Base-by-base conservation (phyloP, 1,140 invertebrate genomes). In the Cylas formicarius region DNA sequence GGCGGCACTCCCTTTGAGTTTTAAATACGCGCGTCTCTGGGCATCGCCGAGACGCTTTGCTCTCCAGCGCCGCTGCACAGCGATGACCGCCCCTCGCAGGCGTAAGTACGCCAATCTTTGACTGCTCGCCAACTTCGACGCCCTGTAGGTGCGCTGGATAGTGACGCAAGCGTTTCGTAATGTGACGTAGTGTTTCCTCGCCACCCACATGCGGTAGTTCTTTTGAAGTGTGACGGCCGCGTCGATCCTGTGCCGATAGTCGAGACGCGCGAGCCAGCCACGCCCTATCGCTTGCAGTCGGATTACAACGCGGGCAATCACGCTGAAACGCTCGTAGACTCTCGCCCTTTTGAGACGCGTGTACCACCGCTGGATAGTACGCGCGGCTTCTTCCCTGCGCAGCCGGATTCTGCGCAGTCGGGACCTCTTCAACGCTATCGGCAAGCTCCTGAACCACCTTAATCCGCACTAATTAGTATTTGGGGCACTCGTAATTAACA, bases 401-500 rank as follows among this genome's bases (percentile, higher is more conserved):
- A 53, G 39, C 5, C 56, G 55, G 34, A 66, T 48, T 50, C 57
- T 69, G 23, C 70, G 54, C 16, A 72, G 64, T 20, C 72, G 64
- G 37, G 59, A 54, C 18, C 69, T 50, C 26, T 68, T 65, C 5
- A 73, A 57, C 13, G 69, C 32, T 0, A 75, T 68, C 11, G 47
- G 42, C 1, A 71, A 53, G 26, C 75, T 72, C 47, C 73, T 69
- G 80, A 82, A 87, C 74, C 79, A 82, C 5, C 67, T 73, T n/a
- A n/a, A n/a, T n/a, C n/a, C n/a, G n/a, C n/a, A n/a, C n/a, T n/a
- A n/a, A n/a, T n/a, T n/a, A n/a, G n/a, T n/a, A n/a, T n/a, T n/a
- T n/a, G n/a, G n/a, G n/a, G n/a, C n/a, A n/a, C n/a, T n/a, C n/a
- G n/a, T n/a, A n/a, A n/a, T n/a, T n/a, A n/a, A n/a, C n/a, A n/a